Conservation (phyloP, 2,113 vertebrate genomes). For the Peromyscus californicus region DNA sequence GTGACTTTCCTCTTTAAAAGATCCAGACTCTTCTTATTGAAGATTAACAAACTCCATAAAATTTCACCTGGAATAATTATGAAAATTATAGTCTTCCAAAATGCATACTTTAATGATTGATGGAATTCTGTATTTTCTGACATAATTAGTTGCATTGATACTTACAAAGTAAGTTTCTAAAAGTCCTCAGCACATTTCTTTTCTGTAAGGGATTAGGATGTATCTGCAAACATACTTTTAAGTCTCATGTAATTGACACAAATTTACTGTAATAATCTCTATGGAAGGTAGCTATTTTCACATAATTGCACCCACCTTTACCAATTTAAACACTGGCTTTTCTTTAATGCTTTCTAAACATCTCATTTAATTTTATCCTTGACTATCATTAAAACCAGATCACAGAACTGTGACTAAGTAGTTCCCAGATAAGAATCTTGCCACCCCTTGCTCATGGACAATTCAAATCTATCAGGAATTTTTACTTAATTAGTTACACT, state of each 20-base stretch:
- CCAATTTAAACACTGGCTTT: not conserved
- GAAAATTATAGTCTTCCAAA: not conserved
- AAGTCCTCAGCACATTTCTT: not conserved
- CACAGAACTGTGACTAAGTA: not conserved
- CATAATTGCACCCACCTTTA: not conserved
- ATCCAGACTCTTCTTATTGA: not conserved
- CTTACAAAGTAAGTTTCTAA: slow-evolving; percentile 37
- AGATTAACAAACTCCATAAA: slow-evolving; percentile 58
- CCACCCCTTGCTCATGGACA: not conserved
- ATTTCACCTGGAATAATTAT: slow-evolving; percentile 48
- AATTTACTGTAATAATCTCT: not conserved
- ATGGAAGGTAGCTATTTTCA: not conserved
- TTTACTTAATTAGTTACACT: not conserved
- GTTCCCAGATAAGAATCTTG: not conserved
- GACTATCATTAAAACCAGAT: not conserved
- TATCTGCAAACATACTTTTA: no score
- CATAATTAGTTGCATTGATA: slow-evolving; percentile 43
- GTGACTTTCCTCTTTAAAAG: slow-evolving; percentile 64
- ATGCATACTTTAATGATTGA: slow-evolving; percentile 48
- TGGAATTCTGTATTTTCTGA: not conserved
- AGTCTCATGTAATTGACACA: not conserved
- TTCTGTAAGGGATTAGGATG: not conserved
- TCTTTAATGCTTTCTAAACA: not conserved
- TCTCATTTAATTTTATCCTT: not conserved
- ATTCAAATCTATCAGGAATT: not conserved